Conservation (phyloP, 2,888 invertebrate species). For the Polylopha cassiicola region DNA sequence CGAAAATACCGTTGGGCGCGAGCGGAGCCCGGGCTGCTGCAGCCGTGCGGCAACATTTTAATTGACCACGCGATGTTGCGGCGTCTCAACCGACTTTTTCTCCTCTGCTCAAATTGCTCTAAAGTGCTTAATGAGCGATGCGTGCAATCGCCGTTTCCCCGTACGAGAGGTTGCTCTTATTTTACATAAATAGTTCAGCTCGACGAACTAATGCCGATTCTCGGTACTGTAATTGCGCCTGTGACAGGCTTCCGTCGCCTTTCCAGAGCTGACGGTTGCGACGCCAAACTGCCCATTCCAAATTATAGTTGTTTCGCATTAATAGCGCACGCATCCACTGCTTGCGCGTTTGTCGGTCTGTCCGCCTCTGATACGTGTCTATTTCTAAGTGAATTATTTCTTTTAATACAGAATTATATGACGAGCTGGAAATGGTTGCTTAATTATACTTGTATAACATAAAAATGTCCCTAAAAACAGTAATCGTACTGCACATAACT, state of each 20-base stretch:
- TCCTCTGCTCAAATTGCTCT: constrained; percentile 72
- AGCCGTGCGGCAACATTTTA: constrained; percentile 67
- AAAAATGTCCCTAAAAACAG: no score
- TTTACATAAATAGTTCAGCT: constrained; percentile 75
- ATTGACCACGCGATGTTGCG: constrained; percentile 75
- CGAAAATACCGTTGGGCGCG: constrained; percentile 46
- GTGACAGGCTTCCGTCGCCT: constrained; percentile 77
- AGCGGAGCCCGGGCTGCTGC: constrained; percentile 41
- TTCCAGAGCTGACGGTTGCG: constrained; percentile 58
- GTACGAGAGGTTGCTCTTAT: constrained; percentile 71
- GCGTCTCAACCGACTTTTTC: constrained; percentile 71
- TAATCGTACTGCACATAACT: no score
- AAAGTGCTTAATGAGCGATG: constrained; percentile 77
- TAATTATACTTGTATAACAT: no score
- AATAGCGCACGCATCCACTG: constrained; percentile 61
- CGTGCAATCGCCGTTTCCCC: constrained; percentile 76
- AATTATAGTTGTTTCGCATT: constrained; percentile 73
- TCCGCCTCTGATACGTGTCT: no score
- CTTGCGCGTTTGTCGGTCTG: no score
- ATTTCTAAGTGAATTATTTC: no score
- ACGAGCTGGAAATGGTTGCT: no score
- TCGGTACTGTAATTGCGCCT: constrained; percentile 73
- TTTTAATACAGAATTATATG: no score
- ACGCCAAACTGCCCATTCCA: constrained; percentile 58
- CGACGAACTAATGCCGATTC: constrained; percentile 74